These are phyloP conservation scores for Castor canadensis DNA, from an alignment of 2,113 vertebrate species.

Conservation along the genomic window DNA sequence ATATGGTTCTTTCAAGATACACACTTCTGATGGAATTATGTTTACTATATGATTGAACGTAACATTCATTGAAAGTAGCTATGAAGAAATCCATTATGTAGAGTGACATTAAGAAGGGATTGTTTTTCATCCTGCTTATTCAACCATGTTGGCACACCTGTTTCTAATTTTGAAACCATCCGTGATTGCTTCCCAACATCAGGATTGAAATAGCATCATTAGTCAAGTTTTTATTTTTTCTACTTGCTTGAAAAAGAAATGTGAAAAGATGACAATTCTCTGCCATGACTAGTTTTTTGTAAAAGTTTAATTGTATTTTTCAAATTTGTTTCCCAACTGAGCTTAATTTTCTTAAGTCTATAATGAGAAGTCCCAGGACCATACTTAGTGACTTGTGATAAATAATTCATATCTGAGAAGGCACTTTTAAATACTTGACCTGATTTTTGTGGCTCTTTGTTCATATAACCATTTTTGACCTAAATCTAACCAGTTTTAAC, in stretches of 20 bases:
- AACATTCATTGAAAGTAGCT: slow-evolving; percentile 59
- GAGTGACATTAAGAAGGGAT: slow-evolving; percentile 64
- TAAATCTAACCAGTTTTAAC: neutral
- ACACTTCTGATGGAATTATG: slow-evolving; percentile 71
- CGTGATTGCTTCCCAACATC: slow-evolving; percentile 76
- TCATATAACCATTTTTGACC: neutral
- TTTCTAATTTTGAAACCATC: slow-evolving; percentile 55
- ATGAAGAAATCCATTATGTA: slow-evolving; percentile 74
- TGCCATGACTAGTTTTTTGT: neutral
- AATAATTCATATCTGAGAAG: neutral
- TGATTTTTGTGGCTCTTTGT: neutral
- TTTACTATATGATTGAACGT: slow-evolving; percentile 67
- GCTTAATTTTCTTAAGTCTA: neutral
- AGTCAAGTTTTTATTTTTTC: slow-evolving; percentile 57
- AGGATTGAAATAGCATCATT: slow-evolving; percentile 47
- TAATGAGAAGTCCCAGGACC: neutral
- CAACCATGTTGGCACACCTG: slow-evolving; percentile 80
- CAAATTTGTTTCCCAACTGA: neutral
- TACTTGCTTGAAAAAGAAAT: neutral
- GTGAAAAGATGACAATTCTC: slow-evolving; percentile 5
- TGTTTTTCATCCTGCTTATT: slow-evolving; percentile 75
- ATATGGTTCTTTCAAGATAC: slow-evolving; percentile 67
- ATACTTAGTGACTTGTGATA: neutral
- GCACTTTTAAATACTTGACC: neutral
- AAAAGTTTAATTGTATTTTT: slow-evolving; percentile 20